Evolutionary conservation across 2,888 invertebrate species (phyloP).

Genomic region (Cryptocephalus primarius): DNA sequence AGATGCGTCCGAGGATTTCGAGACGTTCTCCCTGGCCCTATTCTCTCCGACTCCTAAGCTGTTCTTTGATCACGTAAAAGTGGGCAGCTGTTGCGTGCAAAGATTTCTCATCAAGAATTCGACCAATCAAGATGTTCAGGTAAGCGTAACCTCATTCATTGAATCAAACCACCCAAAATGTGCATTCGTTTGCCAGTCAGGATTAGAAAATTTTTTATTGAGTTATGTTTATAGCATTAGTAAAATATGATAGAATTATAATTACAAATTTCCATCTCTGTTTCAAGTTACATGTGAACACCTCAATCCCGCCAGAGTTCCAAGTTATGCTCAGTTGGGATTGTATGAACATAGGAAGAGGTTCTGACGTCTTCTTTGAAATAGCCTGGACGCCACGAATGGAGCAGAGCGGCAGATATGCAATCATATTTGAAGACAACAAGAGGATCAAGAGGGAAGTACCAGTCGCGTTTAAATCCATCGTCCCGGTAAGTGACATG

Average conservation of each 20-base stretch:
- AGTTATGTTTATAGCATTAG: no score
- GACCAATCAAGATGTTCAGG: constrained; percentile 35
- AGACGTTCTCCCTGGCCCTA: constrained; percentile 49
- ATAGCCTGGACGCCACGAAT: constrained; percentile 54
- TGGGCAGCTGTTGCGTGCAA: constrained; percentile 45
- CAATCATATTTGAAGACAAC: constrained; percentile 49
- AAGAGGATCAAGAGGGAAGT: constrained; percentile 56
- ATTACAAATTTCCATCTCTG: no score
- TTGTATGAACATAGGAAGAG: constrained; percentile 43
- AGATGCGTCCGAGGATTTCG: constrained; percentile 38
- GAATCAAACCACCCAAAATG: no score
- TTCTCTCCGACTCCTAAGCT: constrained; percentile 57
- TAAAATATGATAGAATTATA: no score
- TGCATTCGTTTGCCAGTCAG: no score
- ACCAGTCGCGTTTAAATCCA: constrained; percentile 50
- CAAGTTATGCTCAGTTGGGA: constrained; percentile 46
- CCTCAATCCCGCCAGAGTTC: constrained; percentile 45
- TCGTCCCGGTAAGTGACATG: constrained; percentile 18
- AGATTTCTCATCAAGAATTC: constrained; percentile 51
- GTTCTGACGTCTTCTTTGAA: constrained; percentile 43
- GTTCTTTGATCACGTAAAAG: constrained; percentile 53
- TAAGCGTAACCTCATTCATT: constrained; percentile 19
- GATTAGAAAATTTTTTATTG: no score
- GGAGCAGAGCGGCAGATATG: constrained; percentile 48
- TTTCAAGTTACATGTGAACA: constrained; percentile 40